These are phyloP conservation scores for Macaria notata DNA, from an alignment of 2,888 invertebrate genomes.

Conservation along the genomic window DNA sequence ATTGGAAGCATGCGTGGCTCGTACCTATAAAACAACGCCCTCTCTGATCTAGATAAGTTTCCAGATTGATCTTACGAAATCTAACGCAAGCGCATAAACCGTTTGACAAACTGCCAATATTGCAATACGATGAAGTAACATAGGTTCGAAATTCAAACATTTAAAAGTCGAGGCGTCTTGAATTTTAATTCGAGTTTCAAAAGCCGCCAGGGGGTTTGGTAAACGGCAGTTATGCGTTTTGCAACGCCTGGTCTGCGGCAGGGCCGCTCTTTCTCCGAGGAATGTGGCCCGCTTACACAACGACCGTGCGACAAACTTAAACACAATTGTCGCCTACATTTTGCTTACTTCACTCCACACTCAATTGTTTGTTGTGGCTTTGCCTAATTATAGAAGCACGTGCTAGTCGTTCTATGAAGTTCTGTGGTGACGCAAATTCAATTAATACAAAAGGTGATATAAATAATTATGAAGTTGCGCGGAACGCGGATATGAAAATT, in stretches of 20 bases:
- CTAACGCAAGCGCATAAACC: slow-evolving; percentile 17
- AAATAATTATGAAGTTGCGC: slow-evolving; percentile 7
- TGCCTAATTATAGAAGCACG: slow-evolving; percentile 35
- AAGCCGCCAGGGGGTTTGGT: slow-evolving; percentile 59
- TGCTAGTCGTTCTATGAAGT: slow-evolving; percentile 31
- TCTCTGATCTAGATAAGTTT: slow-evolving; percentile 16
- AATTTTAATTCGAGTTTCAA: slow-evolving; percentile 71
- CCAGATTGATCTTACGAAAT: slow-evolving; percentile 20
- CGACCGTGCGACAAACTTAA: slow-evolving; percentile 34
- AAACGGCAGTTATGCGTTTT: slow-evolving; percentile 59
- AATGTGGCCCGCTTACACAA: slow-evolving; percentile 48
- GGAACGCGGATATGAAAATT: slow-evolving; percentile 20
- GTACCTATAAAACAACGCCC: slow-evolving; percentile 24
- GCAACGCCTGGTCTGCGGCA: slow-evolving; percentile 58
- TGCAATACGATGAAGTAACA: slow-evolving; percentile 50
- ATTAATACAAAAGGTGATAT: slow-evolving; percentile 17
- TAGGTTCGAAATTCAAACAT: slow-evolving; percentile 31
- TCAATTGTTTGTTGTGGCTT: slow-evolving; percentile 32
- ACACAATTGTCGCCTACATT: slow-evolving; percentile 36
- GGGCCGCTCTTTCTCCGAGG: slow-evolving; percentile 68
- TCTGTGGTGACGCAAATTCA: slow-evolving; percentile 19
- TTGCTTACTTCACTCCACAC: slow-evolving; percentile 26
- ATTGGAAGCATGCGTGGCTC: slow-evolving; percentile 13
- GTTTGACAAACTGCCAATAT: slow-evolving; percentile 51
- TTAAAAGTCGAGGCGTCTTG: slow-evolving; percentile 54